Percentiles rank a stretch among this genome's conserved stretches.
Conservation (phyloP, 2,888 invertebrate genomes). For the Tenthredo distinguenda region DNA sequence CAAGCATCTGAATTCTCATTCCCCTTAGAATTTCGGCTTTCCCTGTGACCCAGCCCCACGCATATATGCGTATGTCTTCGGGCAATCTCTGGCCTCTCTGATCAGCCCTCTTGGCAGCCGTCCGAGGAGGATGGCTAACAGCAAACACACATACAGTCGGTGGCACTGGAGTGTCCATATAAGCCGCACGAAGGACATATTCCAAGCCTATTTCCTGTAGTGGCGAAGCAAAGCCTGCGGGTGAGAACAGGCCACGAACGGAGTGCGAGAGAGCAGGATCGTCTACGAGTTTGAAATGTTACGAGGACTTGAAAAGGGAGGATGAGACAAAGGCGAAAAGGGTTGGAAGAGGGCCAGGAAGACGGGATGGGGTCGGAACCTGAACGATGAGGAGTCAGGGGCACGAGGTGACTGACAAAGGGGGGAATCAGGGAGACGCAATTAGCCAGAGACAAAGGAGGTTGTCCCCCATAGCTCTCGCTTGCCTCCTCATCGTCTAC, state of each 20-base stretch:
- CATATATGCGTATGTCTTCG: neutral
- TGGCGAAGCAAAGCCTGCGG: neutral
- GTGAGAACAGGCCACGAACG: slow-evolving; percentile 4
- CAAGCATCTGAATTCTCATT: neutral
- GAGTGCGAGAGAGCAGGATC: neutral
- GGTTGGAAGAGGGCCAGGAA: slow-evolving; percentile 27
- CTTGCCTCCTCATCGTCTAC: slow-evolving; percentile 36
- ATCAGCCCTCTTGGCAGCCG: slow-evolving; percentile 16
- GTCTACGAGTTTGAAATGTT: slow-evolving; percentile 27
- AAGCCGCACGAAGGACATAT: slow-evolving; percentile 11
- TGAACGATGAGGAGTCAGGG: neutral
- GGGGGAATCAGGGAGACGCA: slow-evolving; percentile 29
- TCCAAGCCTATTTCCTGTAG: neutral
- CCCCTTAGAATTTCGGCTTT: neutral
- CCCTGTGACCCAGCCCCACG: neutral
- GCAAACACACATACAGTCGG: neutral
- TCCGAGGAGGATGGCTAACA: neutral
- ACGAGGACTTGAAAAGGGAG: slow-evolving; percentile 12
- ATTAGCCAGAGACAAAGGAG: slow-evolving; percentile 52
- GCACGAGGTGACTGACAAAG: slow-evolving; percentile 22
- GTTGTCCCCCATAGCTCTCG: slow-evolving; percentile 39
- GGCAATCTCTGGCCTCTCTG: neutral
- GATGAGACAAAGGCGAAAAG: slow-evolving; percentile 27
- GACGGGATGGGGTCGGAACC: slow-evolving; percentile 3
- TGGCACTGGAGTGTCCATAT: slow-evolving; percentile 1